phyloP scores from a whole-genome alignment of 1,140 invertebrate genomes.

The Tetragonula clypearis region DNA sequence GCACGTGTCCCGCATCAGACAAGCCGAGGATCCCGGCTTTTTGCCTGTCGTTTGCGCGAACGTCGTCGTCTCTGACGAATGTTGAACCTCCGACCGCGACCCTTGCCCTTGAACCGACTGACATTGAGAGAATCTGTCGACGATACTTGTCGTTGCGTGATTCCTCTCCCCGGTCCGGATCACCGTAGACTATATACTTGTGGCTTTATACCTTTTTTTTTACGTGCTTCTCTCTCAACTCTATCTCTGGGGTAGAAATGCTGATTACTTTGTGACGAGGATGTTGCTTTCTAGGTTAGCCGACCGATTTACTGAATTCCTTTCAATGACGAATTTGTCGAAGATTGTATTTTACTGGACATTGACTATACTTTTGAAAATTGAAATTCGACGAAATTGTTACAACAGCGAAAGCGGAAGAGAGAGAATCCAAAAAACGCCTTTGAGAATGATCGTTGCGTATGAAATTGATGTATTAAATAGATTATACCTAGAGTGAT shows the following conservation, averaged over 20 bases:
- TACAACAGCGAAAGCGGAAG: too few relatives aligned
- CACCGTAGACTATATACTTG: not conserved
- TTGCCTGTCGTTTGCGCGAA: not conserved
- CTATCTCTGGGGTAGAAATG: not conserved
- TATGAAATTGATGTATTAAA: too few relatives aligned
- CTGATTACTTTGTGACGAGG: not conserved
- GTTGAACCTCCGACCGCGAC: constrained; percentile 1
- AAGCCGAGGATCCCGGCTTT: not conserved
- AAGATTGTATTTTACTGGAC: too few relatives aligned
- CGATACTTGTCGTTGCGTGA: not conserved
- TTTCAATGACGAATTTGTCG: too few relatives aligned
- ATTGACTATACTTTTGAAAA: too few relatives aligned
- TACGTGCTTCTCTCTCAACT: too few relatives aligned
- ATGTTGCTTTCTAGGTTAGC: not conserved
- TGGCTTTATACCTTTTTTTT: too few relatives aligned
- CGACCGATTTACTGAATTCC: not conserved
- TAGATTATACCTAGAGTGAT: too few relatives aligned
- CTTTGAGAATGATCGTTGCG: too few relatives aligned
- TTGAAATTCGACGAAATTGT: too few relatives aligned
- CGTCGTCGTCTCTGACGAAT: not conserved
- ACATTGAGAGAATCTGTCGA: not conserved
- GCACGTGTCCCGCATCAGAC: constrained; percentile 44
- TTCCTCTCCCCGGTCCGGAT: not conserved
- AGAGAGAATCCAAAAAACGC: too few relatives aligned
- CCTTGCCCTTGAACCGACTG: constrained; percentile 15